These are phyloP conservation scores for Lycodopsis pacificus DNA, from an alignment of 2,797 vertebrate genomes.

Conservation along the genomic window DNA sequence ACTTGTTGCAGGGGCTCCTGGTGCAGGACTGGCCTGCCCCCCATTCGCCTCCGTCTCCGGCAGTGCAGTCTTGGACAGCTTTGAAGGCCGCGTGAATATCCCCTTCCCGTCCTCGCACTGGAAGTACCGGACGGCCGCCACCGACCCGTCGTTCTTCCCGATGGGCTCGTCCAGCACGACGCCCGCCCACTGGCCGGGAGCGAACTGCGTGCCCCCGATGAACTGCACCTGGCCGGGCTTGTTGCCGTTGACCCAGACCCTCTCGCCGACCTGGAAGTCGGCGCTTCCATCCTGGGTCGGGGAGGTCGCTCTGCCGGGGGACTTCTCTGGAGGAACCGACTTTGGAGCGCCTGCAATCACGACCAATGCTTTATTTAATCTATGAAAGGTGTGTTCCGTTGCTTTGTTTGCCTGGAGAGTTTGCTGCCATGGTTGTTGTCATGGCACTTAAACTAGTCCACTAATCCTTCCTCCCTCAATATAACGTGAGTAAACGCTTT, in stretches of 20 bases:
- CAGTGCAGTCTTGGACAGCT: conserved; percentile 72
- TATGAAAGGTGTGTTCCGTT: too few species aligned
- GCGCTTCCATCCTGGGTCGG: conserved; percentile 84
- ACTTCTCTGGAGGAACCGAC: conserved; percentile 80
- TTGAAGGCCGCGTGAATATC: conserved; percentile 86
- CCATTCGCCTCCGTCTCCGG: conserved; percentile 89
- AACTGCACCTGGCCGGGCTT: conserved; percentile 95
- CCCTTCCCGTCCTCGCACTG: conserved; percentile 83
- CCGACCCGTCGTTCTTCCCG: conserved; percentile 96
- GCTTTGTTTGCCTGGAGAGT: too few species aligned
- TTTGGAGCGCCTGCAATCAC: conserved; percentile 80
- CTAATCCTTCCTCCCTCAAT: not conserved
- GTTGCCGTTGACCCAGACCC: conserved; percentile 96
- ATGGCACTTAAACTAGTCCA: too few species aligned
- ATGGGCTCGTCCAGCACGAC: conserved; percentile 94
- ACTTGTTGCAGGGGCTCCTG: conserved; percentile 1
- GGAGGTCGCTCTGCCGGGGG: conserved; percentile 59
- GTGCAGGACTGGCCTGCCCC: conserved; percentile 73
- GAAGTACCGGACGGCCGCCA: conserved; percentile 91
- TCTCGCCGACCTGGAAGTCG: conserved; percentile 92
- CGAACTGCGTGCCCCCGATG: conserved; percentile 94
- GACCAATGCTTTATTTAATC: not conserved
- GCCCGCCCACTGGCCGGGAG: conserved; percentile 97
- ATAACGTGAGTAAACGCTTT: not conserved
- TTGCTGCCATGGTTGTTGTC: too few species aligned